phyloP scores from a whole-genome alignment of 2,888 invertebrate species.

The Zygaena filipendulae region DNA sequence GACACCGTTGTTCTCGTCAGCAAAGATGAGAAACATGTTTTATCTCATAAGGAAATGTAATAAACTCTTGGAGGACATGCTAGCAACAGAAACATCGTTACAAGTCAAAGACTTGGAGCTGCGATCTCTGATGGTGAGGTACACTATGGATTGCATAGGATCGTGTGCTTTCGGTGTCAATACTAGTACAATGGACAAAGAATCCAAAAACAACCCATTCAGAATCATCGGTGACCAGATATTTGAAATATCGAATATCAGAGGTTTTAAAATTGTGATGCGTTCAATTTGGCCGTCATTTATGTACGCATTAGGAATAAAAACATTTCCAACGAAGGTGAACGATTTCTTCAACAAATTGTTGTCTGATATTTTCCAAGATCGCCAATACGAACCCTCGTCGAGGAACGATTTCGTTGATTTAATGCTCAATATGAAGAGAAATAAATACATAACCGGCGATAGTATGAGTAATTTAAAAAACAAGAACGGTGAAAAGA shows the following conservation, averaged over 20 bases:
- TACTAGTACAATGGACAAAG: conserved; percentile 26
- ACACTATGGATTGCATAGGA: conserved; percentile 37
- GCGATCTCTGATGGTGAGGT: conserved; percentile 26
- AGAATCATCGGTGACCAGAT: conserved; percentile 24
- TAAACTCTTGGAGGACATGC: conserved; percentile 24
- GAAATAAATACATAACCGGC: conserved; percentile 26
- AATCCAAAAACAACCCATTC: conserved; percentile 25
- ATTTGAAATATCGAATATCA: conserved; percentile 21
- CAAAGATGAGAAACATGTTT: conserved; percentile 49
- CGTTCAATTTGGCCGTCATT: conserved; percentile 34
- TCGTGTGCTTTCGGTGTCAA: conserved; percentile 39
- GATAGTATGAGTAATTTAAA: conserved; percentile 29
- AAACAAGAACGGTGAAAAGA: conserved; percentile 17
- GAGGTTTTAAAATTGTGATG: conserved; percentile 22
- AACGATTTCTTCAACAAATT: conserved; percentile 26
- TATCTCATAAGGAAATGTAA: conserved; percentile 30
- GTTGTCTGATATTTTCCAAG: conserved; percentile 25
- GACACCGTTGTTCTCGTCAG: conserved; percentile 37
- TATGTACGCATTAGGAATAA: conserved; percentile 32
- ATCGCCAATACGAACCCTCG: conserved; percentile 25
- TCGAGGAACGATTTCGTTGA: conserved; percentile 36
- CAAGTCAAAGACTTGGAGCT: conserved; percentile 21
- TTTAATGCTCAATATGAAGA: conserved; percentile 28
- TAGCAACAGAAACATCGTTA: conserved; percentile 20
- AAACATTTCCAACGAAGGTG: conserved; percentile 22